Base-by-base conservation (phyloP, 2,888 invertebrate species). In the Drosophila nigricruria region DNA sequence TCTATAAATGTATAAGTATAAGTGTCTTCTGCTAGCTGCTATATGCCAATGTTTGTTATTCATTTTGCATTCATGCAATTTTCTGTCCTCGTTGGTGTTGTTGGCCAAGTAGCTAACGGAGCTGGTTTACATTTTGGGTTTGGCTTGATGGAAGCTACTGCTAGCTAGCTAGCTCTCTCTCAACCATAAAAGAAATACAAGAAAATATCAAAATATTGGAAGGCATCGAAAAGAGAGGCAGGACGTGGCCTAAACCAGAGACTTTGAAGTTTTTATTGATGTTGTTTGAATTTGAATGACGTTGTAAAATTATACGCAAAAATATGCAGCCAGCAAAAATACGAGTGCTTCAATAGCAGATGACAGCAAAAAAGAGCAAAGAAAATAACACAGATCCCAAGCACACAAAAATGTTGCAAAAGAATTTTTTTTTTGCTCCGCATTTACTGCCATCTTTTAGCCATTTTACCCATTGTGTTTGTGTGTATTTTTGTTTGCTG, bases 201-300 rank as follows among this genome's bases (percentile, higher is more conserved):
- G 52, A 23, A 70, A 63, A 50, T 70, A 56, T 64, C 49, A 49
- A 54, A 45, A 66, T 43, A 69, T 56, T 50, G 64, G 25, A 25
- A 50, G 60, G 53, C 40, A 70, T 32, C 40, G 57, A 25, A 60
- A 62, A 47, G 49, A 25, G 49, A 54, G 52, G 16, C 50, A 57
- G 34, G 38, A 60, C 57, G 63, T 77, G 54, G 65, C 61, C 75
- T 58, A 53, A 62, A 52, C 66, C 68, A 78, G 65, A 60, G 64
- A 77, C 85, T 88, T 85, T 75, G 81, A 81, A 81, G 86, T 82
- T 82, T 82, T 86, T 86, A 86, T 86, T 83, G 88, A 83, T 81
- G 88, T 83, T 86, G 73, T 81, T 75, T 77, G 86, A 85, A 88
- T 85, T 85, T 88, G 83, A 82, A 88, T 85, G 88, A 85, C 84